A percentile compares a stretch with the other conserved stretches of the same genome.
Conservation (phyloP, 1,140 invertebrate species). For the Ips typographus region DNA sequence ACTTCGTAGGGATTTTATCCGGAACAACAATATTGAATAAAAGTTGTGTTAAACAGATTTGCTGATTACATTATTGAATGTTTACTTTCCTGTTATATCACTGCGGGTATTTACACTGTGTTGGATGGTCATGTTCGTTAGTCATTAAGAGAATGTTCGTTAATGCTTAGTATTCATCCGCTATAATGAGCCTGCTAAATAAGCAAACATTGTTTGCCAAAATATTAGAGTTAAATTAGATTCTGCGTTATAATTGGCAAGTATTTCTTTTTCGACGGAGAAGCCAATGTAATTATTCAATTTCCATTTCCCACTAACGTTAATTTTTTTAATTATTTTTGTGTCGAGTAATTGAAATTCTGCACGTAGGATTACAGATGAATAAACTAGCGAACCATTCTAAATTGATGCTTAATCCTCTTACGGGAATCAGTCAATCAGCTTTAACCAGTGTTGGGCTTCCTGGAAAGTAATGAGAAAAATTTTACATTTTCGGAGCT, state of each 20-base stretch:
- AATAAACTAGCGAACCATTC: slow-evolving; percentile 35
- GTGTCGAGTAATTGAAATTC: slow-evolving; percentile 32
- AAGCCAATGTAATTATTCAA: not conserved
- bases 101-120: not conserved
- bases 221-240: too few relatives aligned
- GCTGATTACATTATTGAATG: not conserved
- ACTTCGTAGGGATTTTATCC: slow-evolving; percentile 3
- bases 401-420: slow-evolving; percentile 36
- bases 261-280: too few relatives aligned
- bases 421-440: slow-evolving; percentile 35
- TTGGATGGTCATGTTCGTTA: not conserved
- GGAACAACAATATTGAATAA: not conserved
- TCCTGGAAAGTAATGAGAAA: slow-evolving; percentile 31
- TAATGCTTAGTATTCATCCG: not conserved
- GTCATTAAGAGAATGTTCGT: not conserved
- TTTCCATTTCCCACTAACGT: slow-evolving; percentile 19
- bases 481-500: not conserved
- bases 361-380: slow-evolving; percentile 32
- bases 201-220: too few relatives aligned
- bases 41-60: slow-evolving; percentile 5
- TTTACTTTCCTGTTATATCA: slow-evolving; percentile 1
- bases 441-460: slow-evolving; percentile 27
- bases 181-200: too few relatives aligned
- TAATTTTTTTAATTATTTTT: slow-evolving; percentile 36
- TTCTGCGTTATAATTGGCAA: too few relatives aligned